Evolutionary conservation across 2,888 invertebrate species (phyloP), one percentile per base, ranked within the genome.

Genomic region (Exocentrus adspersus): DNA sequence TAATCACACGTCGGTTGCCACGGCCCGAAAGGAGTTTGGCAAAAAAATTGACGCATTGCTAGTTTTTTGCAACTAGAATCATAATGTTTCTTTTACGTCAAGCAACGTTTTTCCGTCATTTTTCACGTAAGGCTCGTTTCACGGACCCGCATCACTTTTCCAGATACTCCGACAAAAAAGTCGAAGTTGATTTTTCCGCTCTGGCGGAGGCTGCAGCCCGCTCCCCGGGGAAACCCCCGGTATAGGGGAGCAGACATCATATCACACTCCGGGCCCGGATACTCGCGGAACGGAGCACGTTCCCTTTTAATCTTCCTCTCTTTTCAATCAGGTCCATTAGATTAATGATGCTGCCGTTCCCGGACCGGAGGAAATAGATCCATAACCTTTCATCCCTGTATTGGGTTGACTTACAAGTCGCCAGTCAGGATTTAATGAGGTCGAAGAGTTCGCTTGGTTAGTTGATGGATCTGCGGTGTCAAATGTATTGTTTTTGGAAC

Each of bases 131-230:
- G 0, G 37, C 16, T 48, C 28, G 16, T 16, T 48, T 4, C 16
- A 14, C 14, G n/a, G 19, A 48, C 48, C 48, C 24, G 7, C 48
- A 14, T 48, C 48, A 21, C 5, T 17, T 43, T 51, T 51, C 9
- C 37, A 5, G 20, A 16, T 32, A 10, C 30, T 30, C 46, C n/a
- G 32, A 50, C 37, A 41, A 42, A 53, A 46, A 53, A 53, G 53
- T 53, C 53, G 42, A 53, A 21, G 53, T 41, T 53, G 53, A 53
- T 41, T 53, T 53, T 53, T 53, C 41, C 20, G 42, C 41, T 37
- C 53, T 37, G 37, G 28, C 28, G 48, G 48, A 48, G 12, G 12
- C 6, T 14, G 21, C 7, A 48, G 28, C 24, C 24, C 3, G 16
- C 1, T 28, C 48, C 48, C 48, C 28, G 12, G 17, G 24, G 48